Base-by-base conservation (phyloP, 1,140 invertebrate genomes). In the Sycophila sp. region DNA sequence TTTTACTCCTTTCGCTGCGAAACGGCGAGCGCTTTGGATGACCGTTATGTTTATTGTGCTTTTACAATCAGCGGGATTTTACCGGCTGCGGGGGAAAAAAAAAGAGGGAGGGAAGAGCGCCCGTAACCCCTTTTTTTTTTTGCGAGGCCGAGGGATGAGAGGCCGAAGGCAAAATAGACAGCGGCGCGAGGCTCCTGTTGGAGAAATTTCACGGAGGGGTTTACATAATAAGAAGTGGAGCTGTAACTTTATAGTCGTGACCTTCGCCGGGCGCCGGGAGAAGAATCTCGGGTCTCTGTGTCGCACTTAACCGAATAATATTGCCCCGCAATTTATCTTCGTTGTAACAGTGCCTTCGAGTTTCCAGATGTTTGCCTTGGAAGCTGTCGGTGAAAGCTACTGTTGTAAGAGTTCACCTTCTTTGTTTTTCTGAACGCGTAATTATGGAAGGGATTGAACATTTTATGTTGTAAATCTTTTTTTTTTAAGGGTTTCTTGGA, bases 201-300 rank as follows among this genome's bases (percentile, higher is more conserved):
- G 60, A 17, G 56, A 60, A 40, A 62, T 26, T 69, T 69, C 62
- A 62, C 32, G 34, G 24, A 42, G 56, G 67, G 67, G 45, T 42
- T 69, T 69, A 69, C 67, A 69, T 69, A 69, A 69, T 69, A 62
- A 69, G 58, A 69, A 69, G 56, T 53, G 36, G 45, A 69, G 58
- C 67, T 69, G 67, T 69, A 69, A 69, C 58, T 69, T 60, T 69
- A 69, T 62, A 69, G 67, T 36, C 19, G 22, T 53, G 67, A 53
- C 67, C 67, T 69, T 69, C 58, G 56, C 36, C 5, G 42, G 2
- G 17, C 6, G 15, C 17, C 13, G 17, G 42, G 24, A 7, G n/a
- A n/a, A 40, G 19, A 47, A n/a, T n/a, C n/a, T n/a, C n/a, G n/a
- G n/a, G n/a, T n/a, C n/a, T n/a, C n/a, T n/a, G n/a, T n/a, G 4